phyloP scores from a whole-genome alignment of 2,113 vertebrate genomes.

The Anas platyrhynchos region DNA sequence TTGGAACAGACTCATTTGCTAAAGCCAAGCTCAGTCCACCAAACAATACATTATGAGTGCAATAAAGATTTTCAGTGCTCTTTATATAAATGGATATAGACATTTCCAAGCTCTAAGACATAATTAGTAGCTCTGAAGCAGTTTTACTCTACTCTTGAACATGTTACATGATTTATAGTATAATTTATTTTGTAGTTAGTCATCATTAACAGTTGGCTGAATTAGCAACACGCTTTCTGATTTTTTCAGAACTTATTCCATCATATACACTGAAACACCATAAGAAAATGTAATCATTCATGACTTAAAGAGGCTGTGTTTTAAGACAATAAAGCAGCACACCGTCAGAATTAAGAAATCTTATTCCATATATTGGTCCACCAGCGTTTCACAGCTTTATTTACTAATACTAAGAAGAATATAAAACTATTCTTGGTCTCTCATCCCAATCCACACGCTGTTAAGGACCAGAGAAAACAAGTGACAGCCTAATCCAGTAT shows the following conservation, averaged over 20 bases:
- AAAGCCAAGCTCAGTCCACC: background rate
- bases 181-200: background rate
- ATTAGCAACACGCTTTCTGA: background rate
- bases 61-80: background rate
- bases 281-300: background rate
- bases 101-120: background rate
- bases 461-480: background rate
- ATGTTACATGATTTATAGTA: background rate
- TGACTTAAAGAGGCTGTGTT: background rate
- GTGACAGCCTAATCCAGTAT: background rate
- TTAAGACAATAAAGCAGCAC: background rate
- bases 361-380: background rate
- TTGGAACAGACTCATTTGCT: background rate
- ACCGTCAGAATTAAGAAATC: background rate
- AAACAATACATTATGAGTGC: background rate
- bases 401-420: background rate
- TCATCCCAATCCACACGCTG: background rate
- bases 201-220: background rate
- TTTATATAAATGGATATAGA: background rate
- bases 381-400: background rate
- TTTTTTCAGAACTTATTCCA: background rate
- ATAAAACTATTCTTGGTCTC: background rate
- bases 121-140: background rate
- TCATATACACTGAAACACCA: background rate
- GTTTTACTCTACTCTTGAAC: background rate